Base-by-base conservation (phyloP, 2,113 vertebrate species). In the Nycticryphes semicollaris region DNA sequence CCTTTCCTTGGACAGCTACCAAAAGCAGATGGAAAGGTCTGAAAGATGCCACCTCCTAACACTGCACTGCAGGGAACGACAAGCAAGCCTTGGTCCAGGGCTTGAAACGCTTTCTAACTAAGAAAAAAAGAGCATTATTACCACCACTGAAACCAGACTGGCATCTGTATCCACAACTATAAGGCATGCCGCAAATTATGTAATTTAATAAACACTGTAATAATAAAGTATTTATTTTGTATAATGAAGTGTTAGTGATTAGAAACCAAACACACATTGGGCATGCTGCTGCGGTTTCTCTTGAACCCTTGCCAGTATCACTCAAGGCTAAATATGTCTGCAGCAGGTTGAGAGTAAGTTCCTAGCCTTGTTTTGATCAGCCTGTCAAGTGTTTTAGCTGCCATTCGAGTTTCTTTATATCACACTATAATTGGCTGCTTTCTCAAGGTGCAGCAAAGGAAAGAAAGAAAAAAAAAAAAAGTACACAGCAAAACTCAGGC, bases 201-300 rank as follows among this genome's bases (percentile, higher is more conserved):
- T 94, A 94, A 97, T 97, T 97, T 96, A 97, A 97, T 96, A 96
- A 97, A 96, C 92, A 89, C 93, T 91, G 92, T 94, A 96, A 97
- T 97, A 96, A 97, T 97, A 94, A 98, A 97, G 94, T 95, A 98
- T 97, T 98, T 96, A 97, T 97, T 97, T 97, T 93, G 76, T 94
- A 95, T 97, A 97, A 97, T 97, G 97, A 98, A 97, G 97, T 95
- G 97, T 94, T 96, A 91, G 96, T 96, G 96, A 98, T 97, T 97
- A 97, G 96, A 94, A 96, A 96, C 93, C 96, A 96, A 96, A 97
- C 96, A 93, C 95, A 94, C 94, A 95, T 80, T 45, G 96, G 96
- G 96, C 77, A 76, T 57, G 80, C 94, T 93, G 96, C 91, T 97
- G 97, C 64, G 96, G 96, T 97, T 97, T 97, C 95, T 92, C 96